Base-by-base conservation (phyloP, 2,113 vertebrate species). In the Prionailurus viverrinus region DNA sequence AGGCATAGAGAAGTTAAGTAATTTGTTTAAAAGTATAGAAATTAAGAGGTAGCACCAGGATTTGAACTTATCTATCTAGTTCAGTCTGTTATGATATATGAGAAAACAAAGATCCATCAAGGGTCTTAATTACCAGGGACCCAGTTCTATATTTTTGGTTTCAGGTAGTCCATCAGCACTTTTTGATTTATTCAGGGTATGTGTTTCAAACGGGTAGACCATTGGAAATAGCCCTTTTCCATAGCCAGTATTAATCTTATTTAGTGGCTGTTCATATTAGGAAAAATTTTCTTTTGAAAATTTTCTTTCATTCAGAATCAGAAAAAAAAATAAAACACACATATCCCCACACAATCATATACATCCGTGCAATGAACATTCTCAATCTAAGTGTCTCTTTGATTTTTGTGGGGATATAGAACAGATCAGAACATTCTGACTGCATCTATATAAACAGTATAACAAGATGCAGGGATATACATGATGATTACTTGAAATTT, bases 291-390 rank as follows among this genome's bases (percentile, higher is more conserved):
- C 13, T 89, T 95, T 58, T 36, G 80, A 82, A 53, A 96, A 89
- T 91, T 83, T 27, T 94, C n/a, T 76, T 94, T 29, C 69, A 23
- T 94, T 97, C 10, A 48, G 27, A 94, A 83, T 90, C 31, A 86
- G 58, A 74, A 74, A 78, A 71, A 41, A 82, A 55, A 69, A 27
- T 53, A 74, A 61, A 69, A 25, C 31, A 79, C 33, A 74, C 4
- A 58, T 5, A 66, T 23, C 39, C 18, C 27, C n/a, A 82, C 19
- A 55, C 6, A 41, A 16, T 3, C 29, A 76, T 14, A 73, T 33
- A 88, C 14, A 23, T 25, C 36, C 14, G 73, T 39, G 33, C 31
- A 83, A 13, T 69, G 81, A 63, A 15, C 41, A 25, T 69, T 74
- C n/a, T 79, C 73, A 74, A 41, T 74, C 73, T 48, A 48, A 78